These are phyloP conservation scores for Phortica okadai DNA, from an alignment of 2,888 invertebrate species.

Conservation along the genomic window DNA sequence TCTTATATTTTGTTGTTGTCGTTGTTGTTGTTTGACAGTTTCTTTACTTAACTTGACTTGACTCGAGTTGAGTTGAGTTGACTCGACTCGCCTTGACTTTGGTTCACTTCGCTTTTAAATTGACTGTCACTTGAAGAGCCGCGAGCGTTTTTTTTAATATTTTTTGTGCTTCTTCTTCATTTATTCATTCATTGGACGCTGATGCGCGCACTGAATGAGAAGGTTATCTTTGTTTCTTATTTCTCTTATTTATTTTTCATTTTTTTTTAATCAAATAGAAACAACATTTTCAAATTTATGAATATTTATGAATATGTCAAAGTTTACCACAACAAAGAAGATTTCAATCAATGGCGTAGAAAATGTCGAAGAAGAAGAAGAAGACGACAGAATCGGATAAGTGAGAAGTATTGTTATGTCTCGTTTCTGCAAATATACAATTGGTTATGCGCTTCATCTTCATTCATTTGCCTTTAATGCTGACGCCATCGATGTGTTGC, in stretches of 20 bases:
- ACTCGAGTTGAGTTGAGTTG: background rate
- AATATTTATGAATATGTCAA: conserved; percentile 69
- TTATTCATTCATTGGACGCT: background rate
- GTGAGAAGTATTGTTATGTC: background rate
- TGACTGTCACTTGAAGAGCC: conserved; percentile 60
- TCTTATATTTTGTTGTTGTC: background rate
- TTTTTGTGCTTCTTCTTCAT: background rate
- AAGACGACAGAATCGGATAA: too few species aligned
- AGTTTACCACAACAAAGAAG: conserved; percentile 48
- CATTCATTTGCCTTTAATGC: background rate
- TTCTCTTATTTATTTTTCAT: conserved; percentile 6
- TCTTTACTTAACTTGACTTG: background rate
- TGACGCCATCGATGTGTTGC: background rate
- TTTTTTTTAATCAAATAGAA: conserved; percentile 63
- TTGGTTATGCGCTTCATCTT: background rate
- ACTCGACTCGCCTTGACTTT: background rate
- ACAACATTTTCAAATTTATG: conserved; percentile 68
- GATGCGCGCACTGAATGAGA: background rate
- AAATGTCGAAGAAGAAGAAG: too few species aligned
- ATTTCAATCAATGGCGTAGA: too few species aligned
- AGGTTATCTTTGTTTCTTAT: background rate
- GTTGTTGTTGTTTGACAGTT: conserved; percentile 52
- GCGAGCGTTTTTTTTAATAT: conserved; percentile 33
- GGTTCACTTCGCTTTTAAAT: conserved; percentile 43
- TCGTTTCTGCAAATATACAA: background rate